These are phyloP conservation scores for Podocnemis expansa DNA, from an alignment of 2,113 vertebrate genomes.

Conservation along the genomic window DNA sequence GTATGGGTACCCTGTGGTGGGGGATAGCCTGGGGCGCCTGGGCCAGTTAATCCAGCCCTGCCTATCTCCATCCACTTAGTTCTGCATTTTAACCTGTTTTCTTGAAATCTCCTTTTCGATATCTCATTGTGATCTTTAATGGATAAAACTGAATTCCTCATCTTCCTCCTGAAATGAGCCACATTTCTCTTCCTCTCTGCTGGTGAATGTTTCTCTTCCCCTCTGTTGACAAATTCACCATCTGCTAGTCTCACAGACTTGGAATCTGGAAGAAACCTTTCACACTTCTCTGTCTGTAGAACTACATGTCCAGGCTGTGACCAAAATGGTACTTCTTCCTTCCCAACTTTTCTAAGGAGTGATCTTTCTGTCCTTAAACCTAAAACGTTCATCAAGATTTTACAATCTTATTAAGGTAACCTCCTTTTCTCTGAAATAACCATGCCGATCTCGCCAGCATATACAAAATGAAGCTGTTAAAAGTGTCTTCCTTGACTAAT, in stretches of 20 bases:
- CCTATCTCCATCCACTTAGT: neutral
- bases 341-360: fast-evolving
- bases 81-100: neutral
- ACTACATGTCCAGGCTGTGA: neutral
- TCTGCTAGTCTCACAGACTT: neutral
- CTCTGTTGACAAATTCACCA: neutral
- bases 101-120: neutral
- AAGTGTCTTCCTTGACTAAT: neutral
- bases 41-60: no score
- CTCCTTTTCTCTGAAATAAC: neutral
- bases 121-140: neutral
- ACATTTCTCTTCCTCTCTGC: neutral
- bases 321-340: neutral
- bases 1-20: no score
- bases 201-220: neutral
- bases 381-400: fast-evolving
- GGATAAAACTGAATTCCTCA: neutral
- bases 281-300: neutral
- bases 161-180: neutral
- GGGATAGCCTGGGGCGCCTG: no score
- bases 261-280: neutral
- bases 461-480: neutral
- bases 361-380: neutral
- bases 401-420: neutral
- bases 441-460: neutral